These are phyloP conservation scores for Siderastrea radians DNA, from an alignment of 92 coral and sea anemone genomes.

Conservation along the genomic window DNA sequence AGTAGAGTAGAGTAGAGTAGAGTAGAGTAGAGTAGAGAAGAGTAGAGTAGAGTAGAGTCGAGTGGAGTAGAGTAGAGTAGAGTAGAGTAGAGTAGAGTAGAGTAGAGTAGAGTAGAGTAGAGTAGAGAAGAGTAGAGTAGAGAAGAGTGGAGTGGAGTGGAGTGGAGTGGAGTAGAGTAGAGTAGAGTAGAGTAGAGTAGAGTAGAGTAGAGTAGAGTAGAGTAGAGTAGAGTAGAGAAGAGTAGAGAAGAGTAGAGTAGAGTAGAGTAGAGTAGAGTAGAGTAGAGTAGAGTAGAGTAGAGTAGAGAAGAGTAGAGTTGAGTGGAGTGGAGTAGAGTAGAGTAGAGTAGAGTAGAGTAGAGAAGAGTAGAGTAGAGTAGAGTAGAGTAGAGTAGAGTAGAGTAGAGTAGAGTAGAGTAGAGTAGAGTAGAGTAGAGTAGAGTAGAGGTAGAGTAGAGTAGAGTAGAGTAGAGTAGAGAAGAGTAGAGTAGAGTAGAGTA, in stretches of 20 bases:
- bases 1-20: conserved; percentile 39
- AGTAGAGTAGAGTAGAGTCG: conserved; percentile 23
- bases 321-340: background rate
- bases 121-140: conserved; percentile 31
- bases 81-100: conserved; percentile 33
- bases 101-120: conserved; percentile 28
- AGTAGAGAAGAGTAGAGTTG: background rate
- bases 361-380: background rate
- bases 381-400: conserved; percentile 12
- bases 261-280: background rate
- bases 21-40: conserved; percentile 8
- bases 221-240: background rate
- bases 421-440: conserved; percentile 40
- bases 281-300: background rate
- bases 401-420: conserved; percentile 39
- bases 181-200: conserved; percentile 22
- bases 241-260: background rate
- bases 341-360: background rate
- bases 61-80: conserved; percentile 19
- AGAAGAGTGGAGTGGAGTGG: conserved; percentile 7
- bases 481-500: conserved; percentile 24
- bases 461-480: conserved; percentile 31
- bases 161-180: conserved; percentile 22
- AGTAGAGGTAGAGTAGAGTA: conserved; percentile 23
- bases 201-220: background rate